A percentile compares a stretch with the other conserved stretches of the same genome.
Evolutionary conservation across 1,140 invertebrate species (phyloP).

Genomic region (Trichoplusia ni): DNA sequence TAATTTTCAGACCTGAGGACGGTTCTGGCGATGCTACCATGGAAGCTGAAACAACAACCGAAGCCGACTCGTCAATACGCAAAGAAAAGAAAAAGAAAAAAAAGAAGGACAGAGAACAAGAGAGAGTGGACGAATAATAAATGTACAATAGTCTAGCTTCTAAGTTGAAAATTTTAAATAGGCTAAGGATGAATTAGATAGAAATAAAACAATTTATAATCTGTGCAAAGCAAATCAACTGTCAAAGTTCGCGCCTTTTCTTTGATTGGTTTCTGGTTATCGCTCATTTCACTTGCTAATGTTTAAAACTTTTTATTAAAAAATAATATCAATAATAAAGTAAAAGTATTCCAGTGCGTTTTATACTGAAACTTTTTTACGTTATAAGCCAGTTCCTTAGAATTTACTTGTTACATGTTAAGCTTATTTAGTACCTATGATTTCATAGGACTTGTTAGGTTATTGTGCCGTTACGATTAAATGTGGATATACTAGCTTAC

Average conservation of each 20-base stretch:
- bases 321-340: too few species aligned
- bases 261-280: background rate
- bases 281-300: too few species aligned
- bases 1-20: slow-evolving; percentile 56
- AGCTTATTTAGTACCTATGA: too few species aligned
- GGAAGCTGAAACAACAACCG: slow-evolving; percentile 65
- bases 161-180: slow-evolving; percentile 22
- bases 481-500: too few species aligned
- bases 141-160: slow-evolving; percentile 14
- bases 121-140: slow-evolving; percentile 71
- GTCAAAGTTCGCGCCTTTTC: background rate
- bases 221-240: background rate
- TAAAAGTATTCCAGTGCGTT: too few species aligned
- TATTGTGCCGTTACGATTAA: too few species aligned
- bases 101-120: slow-evolving; percentile 87
- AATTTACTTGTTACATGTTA: too few species aligned
- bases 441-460: too few species aligned
- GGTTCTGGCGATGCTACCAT: slow-evolving; percentile 61
- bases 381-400: too few species aligned
- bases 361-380: too few species aligned
- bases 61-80: slow-evolving; percentile 66
- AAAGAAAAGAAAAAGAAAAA: slow-evolving; percentile 89
- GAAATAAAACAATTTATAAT: slow-evolving; percentile 7
- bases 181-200: slow-evolving; percentile 1
- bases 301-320: too few species aligned